Evolutionary conservation across 1,140 invertebrate genomes (phyloP).

Genomic region (Drosophila teissieri): DNA sequence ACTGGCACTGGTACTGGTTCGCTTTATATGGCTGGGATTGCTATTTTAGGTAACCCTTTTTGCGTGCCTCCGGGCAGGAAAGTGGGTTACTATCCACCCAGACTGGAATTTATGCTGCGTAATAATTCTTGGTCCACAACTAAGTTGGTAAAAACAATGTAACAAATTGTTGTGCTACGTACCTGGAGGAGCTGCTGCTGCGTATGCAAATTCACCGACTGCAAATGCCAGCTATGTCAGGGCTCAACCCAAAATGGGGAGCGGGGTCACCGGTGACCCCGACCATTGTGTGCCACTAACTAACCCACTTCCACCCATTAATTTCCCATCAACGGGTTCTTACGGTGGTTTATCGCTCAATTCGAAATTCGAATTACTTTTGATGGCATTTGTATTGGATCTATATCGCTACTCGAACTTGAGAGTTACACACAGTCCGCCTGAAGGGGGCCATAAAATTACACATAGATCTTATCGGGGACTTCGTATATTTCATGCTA

Average conservation of each 20-base stretch:
- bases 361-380: conserved; percentile 33
- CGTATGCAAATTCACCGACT: conserved; percentile 30
- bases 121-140: conserved; percentile 56
- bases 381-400: conserved; percentile 36
- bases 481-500: conserved; percentile 75
- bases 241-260: conserved; percentile 14
- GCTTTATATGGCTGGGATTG: conserved; percentile 67
- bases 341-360: conserved; percentile 29
- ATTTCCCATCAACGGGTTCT: conserved; percentile 31
- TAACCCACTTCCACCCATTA: conserved; percentile 26
- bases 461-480: conserved; percentile 64
- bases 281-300: conserved; percentile 7
- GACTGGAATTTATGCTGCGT: conserved; percentile 55
- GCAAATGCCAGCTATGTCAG: conserved; percentile 26
- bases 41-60: conserved; percentile 73
- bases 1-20: conserved; percentile 4
- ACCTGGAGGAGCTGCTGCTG: conserved; percentile 31
- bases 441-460: conserved; percentile 61
- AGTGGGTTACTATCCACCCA: conserved; percentile 46
- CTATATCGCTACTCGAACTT: conserved; percentile 44
- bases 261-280: conserved; percentile 5
- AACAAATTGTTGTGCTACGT: conserved; percentile 59
- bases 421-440: conserved; percentile 38
- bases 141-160: conserved; percentile 65
- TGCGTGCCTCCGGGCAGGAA: conserved; percentile 47